Evolutionary conservation across 2,888 invertebrate species (phyloP), one percentile per base, ranked within the genome.

Genomic region (Beris morrisii): DNA sequence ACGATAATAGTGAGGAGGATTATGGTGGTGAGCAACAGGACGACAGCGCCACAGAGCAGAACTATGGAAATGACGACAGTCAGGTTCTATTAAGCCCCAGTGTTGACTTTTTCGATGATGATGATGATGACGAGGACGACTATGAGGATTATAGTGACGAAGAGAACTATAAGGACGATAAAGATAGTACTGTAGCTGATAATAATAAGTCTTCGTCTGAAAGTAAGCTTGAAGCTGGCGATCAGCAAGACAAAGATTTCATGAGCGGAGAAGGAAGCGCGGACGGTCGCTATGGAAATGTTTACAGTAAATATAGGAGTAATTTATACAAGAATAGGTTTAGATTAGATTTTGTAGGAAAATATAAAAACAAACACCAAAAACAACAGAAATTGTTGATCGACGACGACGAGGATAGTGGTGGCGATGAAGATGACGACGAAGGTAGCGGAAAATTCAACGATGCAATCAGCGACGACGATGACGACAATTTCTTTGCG

Each of bases 361-460:
- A 73, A 69, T 73, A 63, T 46, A 68, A 69, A 64, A 64, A 58
- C 53, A 69, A 67, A 64, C 63, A 67, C 59, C 64, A 69, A 75
- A 71, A 71, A 76, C 77, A 75, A 73, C 75, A 75, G 73, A 76
- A 77, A 74, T 76, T 77, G 75, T 74, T 77, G 74, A 75, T 77
- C 74, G 77, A 78, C 71, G 76, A 74, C 71, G 65, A 66, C 43
- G 70, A 69, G 45, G 67, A 66, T 38, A 64, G 66, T 43, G 75
- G 75, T 73, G 76, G 76, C 64, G 68, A 70, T n/a, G 68, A 71
- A 50, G 67, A 70, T 46, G 68, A 69, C 31, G 55, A 61, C 7
- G 77, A 77, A 72, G 76, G 77, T 70, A 72, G 71, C 67, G 71
- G 75, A 9, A 64, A 64, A 13, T 64, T 54, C n/a, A 15, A 48